Percentiles rank a stretch among this genome's conserved stretches.
Conservation (phyloP, 1,140 invertebrate genomes). For the Leucophenga varia region DNA sequence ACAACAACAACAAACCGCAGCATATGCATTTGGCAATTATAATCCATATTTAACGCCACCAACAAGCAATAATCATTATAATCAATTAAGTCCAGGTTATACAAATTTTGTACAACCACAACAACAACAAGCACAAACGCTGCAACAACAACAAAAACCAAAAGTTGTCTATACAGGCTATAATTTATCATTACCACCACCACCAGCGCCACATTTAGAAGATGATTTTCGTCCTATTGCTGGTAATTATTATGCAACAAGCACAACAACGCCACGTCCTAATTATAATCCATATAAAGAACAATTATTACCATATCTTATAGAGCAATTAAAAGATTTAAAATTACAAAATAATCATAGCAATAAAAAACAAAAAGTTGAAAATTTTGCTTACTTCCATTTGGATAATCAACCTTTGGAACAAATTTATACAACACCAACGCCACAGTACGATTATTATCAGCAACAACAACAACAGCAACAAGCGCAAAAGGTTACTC, state of each 20-base stretch:
- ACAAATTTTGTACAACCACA: slow-evolving; percentile 25
- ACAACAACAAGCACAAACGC: slow-evolving; percentile 12
- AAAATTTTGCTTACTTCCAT: slow-evolving; percentile 54
- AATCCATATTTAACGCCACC: slow-evolving; percentile 49
- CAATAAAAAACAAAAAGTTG: slow-evolving; percentile 35
- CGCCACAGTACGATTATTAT: slow-evolving; percentile 14
- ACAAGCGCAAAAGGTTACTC: slow-evolving; percentile 26
- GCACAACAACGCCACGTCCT: slow-evolving; percentile 17
- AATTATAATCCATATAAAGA: slow-evolving; percentile 11
- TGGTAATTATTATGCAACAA: slow-evolving; percentile 37
- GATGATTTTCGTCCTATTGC: slow-evolving; percentile 46
- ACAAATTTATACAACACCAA: slow-evolving; percentile 7
- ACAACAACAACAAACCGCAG: not conserved
- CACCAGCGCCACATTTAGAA: slow-evolving; percentile 19
- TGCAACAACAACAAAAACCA: slow-evolving; percentile 22
- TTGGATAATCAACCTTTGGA: slow-evolving; percentile 38
- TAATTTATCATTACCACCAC: slow-evolving; percentile 43
- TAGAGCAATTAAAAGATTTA: slow-evolving; percentile 39
- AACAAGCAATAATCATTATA: slow-evolving; percentile 28
- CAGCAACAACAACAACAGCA: slow-evolving; percentile 10
- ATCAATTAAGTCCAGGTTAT: slow-evolving; percentile 28
- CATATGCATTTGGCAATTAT: slow-evolving; percentile 34
- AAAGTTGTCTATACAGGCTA: slow-evolving; percentile 39
- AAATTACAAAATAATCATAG: slow-evolving; percentile 44
- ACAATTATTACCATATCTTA: slow-evolving; percentile 42